Base-by-base conservation (phyloP, 2,888 invertebrate genomes). In the Subacronicta megacephala region DNA sequence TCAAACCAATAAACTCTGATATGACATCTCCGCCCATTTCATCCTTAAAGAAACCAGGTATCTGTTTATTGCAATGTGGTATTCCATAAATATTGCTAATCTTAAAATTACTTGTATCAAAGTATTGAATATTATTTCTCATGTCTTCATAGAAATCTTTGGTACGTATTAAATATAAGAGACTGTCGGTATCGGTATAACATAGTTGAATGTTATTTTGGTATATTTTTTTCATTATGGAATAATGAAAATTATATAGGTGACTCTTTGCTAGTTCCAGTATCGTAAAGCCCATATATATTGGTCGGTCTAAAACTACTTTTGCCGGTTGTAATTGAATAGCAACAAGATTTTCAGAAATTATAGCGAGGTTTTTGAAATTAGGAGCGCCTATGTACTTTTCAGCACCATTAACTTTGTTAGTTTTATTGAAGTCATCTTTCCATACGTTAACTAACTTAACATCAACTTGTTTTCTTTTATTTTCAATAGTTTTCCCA, bases 21-120 rank as follows among this genome's bases (percentile, higher is more conserved):
- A 65, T 65, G 3, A 57, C 36, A 16, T 61, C 42, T 15, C 58
- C 61, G 23, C 55, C 51, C 50, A 65, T 31, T 37, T 65, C 65
- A 52, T 65, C 61, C 29, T 64, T 60, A 18, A 60, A 59, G 45
- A 20, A 44, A 1, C 63, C 63, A 6, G 58, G 63, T 18, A 58
- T 36, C 43, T 56, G 36, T 16, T n/a, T n/a, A 45, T 57, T 42
- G n/a, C n/a, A 5, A n/a, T 31, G 12, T n/a, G 31, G 31, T n/a
- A 31, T 31, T n/a, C 31, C 31, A 31, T 31, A 31, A 31, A 31
- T 31, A 31, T 31, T 31, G n/a, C n/a, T 31, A n/a, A 4, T n/a
- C n/a, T 31, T n/a, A 31, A 31, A 31, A n/a, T 31, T 31, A 12
- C 31, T 31, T n/a, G 31, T 31, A 31, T 31, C 31, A 31, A 31